A percentile compares a stretch with the other conserved stretches of the same genome.
phyloP scores from a whole-genome alignment of 2,888 invertebrate genomes.

The Blastobasis adustella region DNA sequence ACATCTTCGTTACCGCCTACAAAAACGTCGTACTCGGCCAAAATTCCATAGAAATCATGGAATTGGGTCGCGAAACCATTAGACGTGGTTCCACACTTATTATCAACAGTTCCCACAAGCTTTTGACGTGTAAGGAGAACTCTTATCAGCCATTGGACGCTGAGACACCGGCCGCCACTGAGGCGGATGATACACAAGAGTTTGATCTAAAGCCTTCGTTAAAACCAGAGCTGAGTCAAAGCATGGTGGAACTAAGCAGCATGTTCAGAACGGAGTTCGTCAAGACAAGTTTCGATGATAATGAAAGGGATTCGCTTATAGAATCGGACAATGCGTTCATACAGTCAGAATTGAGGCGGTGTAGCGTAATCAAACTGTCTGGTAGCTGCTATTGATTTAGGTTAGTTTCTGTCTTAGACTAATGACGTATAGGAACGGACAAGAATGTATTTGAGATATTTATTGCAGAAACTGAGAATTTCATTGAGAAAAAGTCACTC shows the following conservation, averaged over 20 bases:
- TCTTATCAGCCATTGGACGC: conserved; percentile 48
- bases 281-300: conserved; percentile 38
- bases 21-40: conserved; percentile 82
- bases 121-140: conserved; percentile 75
- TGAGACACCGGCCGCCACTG: conserved; percentile 2
- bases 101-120: conserved; percentile 73
- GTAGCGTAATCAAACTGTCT: conserved; percentile 36
- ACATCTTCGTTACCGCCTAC: conserved; percentile 83
- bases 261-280: conserved; percentile 46
- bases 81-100: conserved; percentile 78
- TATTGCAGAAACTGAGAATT: too few species aligned
- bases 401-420: background rate
- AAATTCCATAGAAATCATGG: conserved; percentile 83
- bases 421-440: too few species aligned
- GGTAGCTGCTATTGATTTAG: conserved; percentile 19
- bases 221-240: conserved; percentile 33
- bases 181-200: conserved; percentile 21
- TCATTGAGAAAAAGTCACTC: too few species aligned
- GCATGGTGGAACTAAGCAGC: conserved; percentile 43
- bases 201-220: conserved; percentile 24
- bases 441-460: too few species aligned
- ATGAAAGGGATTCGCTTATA: conserved; percentile 51
- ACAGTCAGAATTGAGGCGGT: conserved; percentile 45
- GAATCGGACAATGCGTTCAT: conserved; percentile 59
- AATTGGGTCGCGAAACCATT: conserved; percentile 83